phyloP scores from a whole-genome alignment of 2,888 invertebrate species.

The Drosophila tripunctata region DNA sequence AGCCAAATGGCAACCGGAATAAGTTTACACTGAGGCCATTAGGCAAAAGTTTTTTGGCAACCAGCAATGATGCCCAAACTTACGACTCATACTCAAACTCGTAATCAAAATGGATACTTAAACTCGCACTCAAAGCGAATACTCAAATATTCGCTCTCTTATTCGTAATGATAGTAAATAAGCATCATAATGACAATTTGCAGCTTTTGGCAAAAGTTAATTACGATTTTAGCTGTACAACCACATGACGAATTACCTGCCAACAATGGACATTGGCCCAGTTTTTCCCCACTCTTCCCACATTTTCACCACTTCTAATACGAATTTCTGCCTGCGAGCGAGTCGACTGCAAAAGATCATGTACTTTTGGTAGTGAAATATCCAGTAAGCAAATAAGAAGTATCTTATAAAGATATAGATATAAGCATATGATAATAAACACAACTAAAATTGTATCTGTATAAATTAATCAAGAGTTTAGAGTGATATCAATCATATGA shows the following conservation, averaged over 20 bases:
- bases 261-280: slow-evolving; percentile 6
- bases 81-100: background rate
- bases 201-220: slow-evolving; percentile 24
- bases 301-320: background rate
- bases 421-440: too few species aligned
- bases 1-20: slow-evolving; percentile 23
- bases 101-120: background rate
- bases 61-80: slow-evolving; percentile 7
- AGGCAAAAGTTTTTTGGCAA: slow-evolving; percentile 25
- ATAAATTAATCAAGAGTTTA: too few species aligned
- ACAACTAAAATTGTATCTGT: too few species aligned
- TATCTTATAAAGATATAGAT: too few species aligned
- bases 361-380: too few species aligned
- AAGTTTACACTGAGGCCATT: slow-evolving; percentile 37
- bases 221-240: slow-evolving; percentile 40
- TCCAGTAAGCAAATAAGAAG: too few species aligned
- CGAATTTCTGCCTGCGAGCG: too few species aligned
- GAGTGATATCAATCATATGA: too few species aligned
- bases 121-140: background rate
- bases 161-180: background rate
- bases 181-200: slow-evolving; percentile 21
- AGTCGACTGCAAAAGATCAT: too few species aligned
- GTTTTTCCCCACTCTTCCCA: background rate
- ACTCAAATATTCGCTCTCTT: too few species aligned
- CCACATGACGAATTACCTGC: slow-evolving; percentile 50